Base-by-base conservation (phyloP, 2,113 vertebrate species). In the Apaloderma vittatum region DNA sequence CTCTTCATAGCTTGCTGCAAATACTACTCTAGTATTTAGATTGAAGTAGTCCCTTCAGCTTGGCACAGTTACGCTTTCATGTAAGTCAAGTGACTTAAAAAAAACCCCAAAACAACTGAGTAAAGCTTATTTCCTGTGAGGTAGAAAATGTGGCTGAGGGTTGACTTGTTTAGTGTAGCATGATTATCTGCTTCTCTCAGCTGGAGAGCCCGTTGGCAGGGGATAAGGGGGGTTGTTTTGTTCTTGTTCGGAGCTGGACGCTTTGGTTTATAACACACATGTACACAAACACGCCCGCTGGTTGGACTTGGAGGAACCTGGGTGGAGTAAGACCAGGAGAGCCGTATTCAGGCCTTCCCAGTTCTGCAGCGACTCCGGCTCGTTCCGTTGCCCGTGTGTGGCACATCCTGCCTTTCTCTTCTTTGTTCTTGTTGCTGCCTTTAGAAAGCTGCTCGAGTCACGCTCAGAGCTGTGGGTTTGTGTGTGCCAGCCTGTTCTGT, bases 101-200 rank as follows among this genome's bases (percentile, higher is more conserved):
- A 62, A 70, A 40, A 40, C 20, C 63, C 59, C 55, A 88, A 46
- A 3, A 0, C 43, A 58, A 1, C 26, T 17, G 7, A 81, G 70
- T 67, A 48, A 82, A 55, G 49, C 49, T 93, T 88, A 34, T 63
- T 96, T 96, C 86, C 75, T 88, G 68, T 88, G 90, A 70, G 85
- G 63, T 68, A 74, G 68, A 34, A 76, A 48, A 13, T 45, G 67
- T 8, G 3, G 12, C 76, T 63, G 83, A 94, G 89, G 36, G 76
- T 10, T 43, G 72, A 30, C 51, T 32, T 94, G 84, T 89, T 96
- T 67, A 48, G 37, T 80, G 92, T 37, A 63, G 43, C 36, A 2
- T 82, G 54, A 51, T 82, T 88, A 86, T 94, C 93, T 94, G 65
- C 86, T 75, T 49, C 23, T 81, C 59, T 89, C 76, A 94, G 86